Conservation (phyloP, 2,797 vertebrate species). For the Dendrocincla tyrannina region DNA sequence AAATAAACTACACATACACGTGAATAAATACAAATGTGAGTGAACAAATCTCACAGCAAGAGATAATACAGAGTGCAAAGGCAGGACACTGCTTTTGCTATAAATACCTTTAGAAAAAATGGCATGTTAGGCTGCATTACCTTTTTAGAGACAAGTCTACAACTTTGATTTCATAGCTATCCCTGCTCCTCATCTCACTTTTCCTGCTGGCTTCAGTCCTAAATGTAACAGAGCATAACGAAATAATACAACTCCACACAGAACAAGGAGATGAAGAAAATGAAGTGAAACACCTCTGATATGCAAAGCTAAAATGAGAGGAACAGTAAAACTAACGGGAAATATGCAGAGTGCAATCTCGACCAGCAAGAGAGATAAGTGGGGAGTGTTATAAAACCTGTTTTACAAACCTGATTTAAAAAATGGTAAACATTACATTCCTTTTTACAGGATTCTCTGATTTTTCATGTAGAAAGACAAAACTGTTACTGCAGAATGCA, state of each 20-base stretch:
- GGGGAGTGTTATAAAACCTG: not conserved
- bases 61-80: not conserved
- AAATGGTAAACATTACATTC: not conserved
- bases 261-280: not conserved
- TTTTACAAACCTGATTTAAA: not conserved
- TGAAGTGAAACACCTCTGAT: not conserved
- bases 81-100: not conserved
- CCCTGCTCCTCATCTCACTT: not conserved
- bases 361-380: not conserved
- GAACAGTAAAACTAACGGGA: not conserved
- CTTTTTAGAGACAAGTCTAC: not conserved
- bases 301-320: not conserved
- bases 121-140: not conserved
- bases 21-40: not conserved
- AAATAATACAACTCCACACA: not conserved
- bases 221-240: not conserved
- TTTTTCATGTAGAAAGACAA: not conserved
- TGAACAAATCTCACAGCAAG: not conserved
- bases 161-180: not conserved
- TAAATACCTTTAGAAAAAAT: not conserved
- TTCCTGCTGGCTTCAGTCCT: not conserved
- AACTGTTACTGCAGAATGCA: not conserved
- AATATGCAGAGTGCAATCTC: not conserved
- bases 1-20: not conserved
- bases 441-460: not conserved